Evolutionary conservation across 2,888 invertebrate genomes (phyloP).

Genomic region (Panorpa germanica): DNA sequence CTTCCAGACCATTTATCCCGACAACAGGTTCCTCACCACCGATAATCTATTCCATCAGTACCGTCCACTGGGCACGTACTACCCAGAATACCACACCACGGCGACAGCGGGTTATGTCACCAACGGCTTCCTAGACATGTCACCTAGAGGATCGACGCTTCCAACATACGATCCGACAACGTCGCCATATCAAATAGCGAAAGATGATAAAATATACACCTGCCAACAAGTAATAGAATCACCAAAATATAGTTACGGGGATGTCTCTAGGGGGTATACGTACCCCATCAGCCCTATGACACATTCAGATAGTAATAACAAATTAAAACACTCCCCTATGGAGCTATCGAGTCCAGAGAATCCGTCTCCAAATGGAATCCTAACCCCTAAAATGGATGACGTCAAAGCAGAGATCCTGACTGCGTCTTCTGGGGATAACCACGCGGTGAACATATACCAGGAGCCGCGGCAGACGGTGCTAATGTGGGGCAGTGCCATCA

Average conservation of each 20-base stretch:
- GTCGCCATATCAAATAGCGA: too few relatives aligned
- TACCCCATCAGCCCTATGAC: too few relatives aligned
- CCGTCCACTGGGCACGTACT: conserved; percentile 68
- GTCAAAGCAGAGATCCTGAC: too few relatives aligned
- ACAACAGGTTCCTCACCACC: conserved; percentile 56
- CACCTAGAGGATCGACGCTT: conserved; percentile 37
- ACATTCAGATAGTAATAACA: too few relatives aligned
- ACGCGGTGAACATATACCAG: too few relatives aligned
- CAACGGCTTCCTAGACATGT: conserved; percentile 69
- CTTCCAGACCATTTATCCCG: conserved; percentile 32
- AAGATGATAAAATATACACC: too few relatives aligned
- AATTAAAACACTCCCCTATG: too few relatives aligned
- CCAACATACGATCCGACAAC: conserved; percentile 35
- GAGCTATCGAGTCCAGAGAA: too few relatives aligned
- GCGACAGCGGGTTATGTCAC: conserved; percentile 45
- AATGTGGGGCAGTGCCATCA: conserved; percentile 63
- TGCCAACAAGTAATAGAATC: conserved; percentile 37
- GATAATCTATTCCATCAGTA: conserved; percentile 84
- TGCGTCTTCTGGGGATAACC: too few relatives aligned
- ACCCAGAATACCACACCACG: conserved; percentile 56
- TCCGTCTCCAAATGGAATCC: too few relatives aligned
- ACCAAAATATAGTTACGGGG: too few relatives aligned
- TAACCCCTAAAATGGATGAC: too few relatives aligned
- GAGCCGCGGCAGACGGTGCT: conserved; percentile 84
- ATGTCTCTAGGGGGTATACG: conserved; percentile 33